Evolutionary conservation across 1,140 invertebrate species (phyloP).

Genomic region (Aphidius ervi): DNA sequence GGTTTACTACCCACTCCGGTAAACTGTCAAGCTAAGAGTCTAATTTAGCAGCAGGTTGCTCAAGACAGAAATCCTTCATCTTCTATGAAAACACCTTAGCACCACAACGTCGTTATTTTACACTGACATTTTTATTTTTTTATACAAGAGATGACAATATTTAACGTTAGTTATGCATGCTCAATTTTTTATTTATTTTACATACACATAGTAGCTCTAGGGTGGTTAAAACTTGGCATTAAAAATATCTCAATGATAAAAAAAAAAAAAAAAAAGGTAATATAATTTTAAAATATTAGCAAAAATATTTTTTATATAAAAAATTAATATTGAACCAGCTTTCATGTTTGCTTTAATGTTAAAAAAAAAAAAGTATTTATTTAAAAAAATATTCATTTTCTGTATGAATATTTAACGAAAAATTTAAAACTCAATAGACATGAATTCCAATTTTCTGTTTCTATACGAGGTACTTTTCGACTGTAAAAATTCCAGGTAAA

Average conservation of each 20-base stretch:
- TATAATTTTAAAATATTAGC: not conserved
- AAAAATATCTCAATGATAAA: too few species aligned
- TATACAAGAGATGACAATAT: conserved; percentile 33
- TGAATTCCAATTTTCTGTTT: conserved; percentile 18
- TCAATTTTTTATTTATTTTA: conserved; percentile 13
- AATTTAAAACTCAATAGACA: not conserved
- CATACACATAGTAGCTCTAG: too few species aligned
- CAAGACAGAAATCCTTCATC: conserved; percentile 8
- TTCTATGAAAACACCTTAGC: conserved; percentile 6
- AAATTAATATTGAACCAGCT: too few species aligned
- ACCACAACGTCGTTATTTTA: not conserved
- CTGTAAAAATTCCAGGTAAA: conserved; percentile 20
- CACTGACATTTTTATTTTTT: conserved; percentile 23
- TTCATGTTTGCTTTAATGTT: too few species aligned
- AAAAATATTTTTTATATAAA: not conserved
- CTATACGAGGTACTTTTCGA: not conserved
- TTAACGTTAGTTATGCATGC: conserved; percentile 34
- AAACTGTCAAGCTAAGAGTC: conserved; percentile 26
- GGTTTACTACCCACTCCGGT: conserved; percentile 25
- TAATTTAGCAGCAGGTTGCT: conserved; percentile 33
- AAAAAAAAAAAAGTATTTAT: too few species aligned
- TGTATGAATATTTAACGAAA: too few species aligned
- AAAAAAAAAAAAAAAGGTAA: too few species aligned
- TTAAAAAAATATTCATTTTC: too few species aligned
- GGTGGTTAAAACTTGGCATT: too few species aligned